Base-by-base conservation (phyloP, 2,113 vertebrate genomes). In the Psephotus haematonotus region DNA sequence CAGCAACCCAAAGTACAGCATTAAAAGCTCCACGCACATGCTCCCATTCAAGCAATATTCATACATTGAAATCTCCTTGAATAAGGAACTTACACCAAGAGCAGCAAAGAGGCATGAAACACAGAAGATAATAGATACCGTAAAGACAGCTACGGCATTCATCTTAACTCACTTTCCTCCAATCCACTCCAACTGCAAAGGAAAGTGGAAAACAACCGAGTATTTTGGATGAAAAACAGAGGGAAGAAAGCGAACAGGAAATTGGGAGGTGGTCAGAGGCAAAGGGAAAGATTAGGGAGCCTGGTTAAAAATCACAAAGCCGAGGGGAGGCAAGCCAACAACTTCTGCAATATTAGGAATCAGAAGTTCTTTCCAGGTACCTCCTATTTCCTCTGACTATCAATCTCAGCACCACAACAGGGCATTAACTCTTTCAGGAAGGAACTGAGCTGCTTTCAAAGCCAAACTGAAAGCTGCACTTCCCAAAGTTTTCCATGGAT, bases 311-410 rank as follows among this genome's bases (percentile, higher is more conserved):
- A 92, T 53, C 97, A 94, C 78, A 88, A 53, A 53, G 94, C 64
- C 3, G 75, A 93, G 83, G 57, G 71, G 69, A 95, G 74, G 68
- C 12, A 31, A 93, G 85, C 57, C 78, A 76, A 77, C 35, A 64
- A 75, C 71, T 86, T 46, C 55, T 57, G 92, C 84, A 85, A 14
- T 8, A 47, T 52, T 35, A 37, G 89, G 80, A 79, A 72, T 55
- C 80, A 60, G 37, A 71, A 76, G 81, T 23, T 87, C 88, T 91
- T 85, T 89, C 95, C 96, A 94, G 82, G 90, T 96, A 95, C 95
- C 94, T 93, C 95, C 93, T 96, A 89, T 94, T 96, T 97, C 97
- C 96, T 95, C 86, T 80, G 89, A 24, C 86, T 65, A 79, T 91
- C 96, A 91, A 87, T 27, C 92, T 31, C 74, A 22, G 80, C 82